Base-by-base conservation (phyloP, 1,140 invertebrate species). In the Drosophila rhopaloa region DNA sequence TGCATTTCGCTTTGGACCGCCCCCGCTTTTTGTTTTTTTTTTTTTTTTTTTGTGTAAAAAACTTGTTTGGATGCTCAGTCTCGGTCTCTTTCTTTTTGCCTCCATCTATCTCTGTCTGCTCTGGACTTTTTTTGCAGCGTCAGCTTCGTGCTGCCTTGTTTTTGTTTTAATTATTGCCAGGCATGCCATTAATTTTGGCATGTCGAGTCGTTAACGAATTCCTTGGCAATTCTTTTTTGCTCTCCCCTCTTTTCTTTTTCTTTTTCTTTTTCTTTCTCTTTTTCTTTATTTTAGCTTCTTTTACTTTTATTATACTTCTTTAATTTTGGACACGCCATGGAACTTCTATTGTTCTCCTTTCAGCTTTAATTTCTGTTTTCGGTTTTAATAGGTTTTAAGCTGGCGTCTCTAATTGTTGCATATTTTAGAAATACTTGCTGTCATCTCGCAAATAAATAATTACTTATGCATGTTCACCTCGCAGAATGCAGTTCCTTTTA, bases 131-230 rank as follows among this genome's bases (percentile, higher is more conserved):
- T 48, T 27, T 47, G 79, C 61, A 57, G 38, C 46, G 53, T 79
- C 76, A 63, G 72, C 59, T 72, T 80, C 77, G 74, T 79, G 79
- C 55, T 68, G 53, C 32, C 59, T 67, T 80, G 80, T 80, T 85
- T 77, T 85, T 91, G 79, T 86, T 90, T 91, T 91, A 91, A 91
- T 91, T 91, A 91, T 91, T 91, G 89, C 90, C 76, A 82, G 81
- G 74, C 79, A 85, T 85, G 81, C 81, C 84, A 91, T 91, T 91
- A 91, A 91, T 91, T 91, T 91, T 79, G 89, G 90, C 90, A 91
- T 91, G 90, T 81, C 79, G 78, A 86, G 85, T 91, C 85, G 89
- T 91, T 91, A 91, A 91, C 89, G 77, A 90, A 90, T 91, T 91
- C 85, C 83, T 88, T 88, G 67, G 76, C 79, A 75, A 82, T 65